Evolutionary conservation across 2,888 invertebrate genomes (phyloP), one percentile per base, ranked within the genome.

Genomic region (Dryobotodes eremita): DNA sequence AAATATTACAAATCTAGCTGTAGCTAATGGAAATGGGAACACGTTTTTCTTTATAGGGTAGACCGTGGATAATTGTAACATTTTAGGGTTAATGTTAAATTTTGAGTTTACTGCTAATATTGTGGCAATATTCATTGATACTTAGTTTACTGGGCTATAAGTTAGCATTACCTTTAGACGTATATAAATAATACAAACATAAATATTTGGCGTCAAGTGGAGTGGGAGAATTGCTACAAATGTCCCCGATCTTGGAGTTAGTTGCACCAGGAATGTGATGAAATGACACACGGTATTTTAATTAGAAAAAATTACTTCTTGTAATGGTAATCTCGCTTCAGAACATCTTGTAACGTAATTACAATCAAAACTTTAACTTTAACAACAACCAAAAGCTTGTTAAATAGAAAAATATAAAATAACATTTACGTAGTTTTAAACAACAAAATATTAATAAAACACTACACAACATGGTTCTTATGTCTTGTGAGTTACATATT

Each of bases 21-120:
- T 82, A 23, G 61, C 23, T 48, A 62, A 26, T 48, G 78, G 76
- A 23, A 62, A 75, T 36, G 78, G 46, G 0, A 78, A 78, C 61
- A 5, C 26, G 26, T 48, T 78, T 62, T 26, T 83, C 10, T 76
- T 82, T 82, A 0, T 36, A 3, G 36, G 20, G 11, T 70, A 70
- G 17, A 66, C 15, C n/a, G 36, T 11, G 11, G n/a, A 17, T 11
- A 36, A 13, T 4, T 20, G 13, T 64, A 42, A 13, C 1, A 71
- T 65, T 71, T 42, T 42, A 26, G 20, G 42, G 4, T 26, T 20
- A 13, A 8, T 42, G 0, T 42, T 13, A 0, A 20, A 20, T 65
- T 71, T 8, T 65, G 13, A 46, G 20, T 65, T 42, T 59, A 10
- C 26, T 71, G 26, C 42, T 65, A 42, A 46, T 42, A 20, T 46